Percentiles rank a stretch among this genome's conserved stretches.
phyloP scores from a whole-genome alignment of 2,113 vertebrate genomes.

The Apistogramma diplotaenia region DNA sequence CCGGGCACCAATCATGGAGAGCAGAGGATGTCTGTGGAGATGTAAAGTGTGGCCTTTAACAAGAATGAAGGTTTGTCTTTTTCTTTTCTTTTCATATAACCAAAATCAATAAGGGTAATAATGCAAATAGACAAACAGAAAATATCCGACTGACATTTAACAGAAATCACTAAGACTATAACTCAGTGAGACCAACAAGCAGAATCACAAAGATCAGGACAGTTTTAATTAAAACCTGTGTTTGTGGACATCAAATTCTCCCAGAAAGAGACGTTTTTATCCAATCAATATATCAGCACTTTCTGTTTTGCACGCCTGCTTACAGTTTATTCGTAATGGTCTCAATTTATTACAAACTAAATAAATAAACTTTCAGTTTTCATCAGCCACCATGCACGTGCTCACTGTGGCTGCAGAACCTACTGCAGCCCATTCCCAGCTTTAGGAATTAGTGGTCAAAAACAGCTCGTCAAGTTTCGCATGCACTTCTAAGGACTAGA shows the following conservation, averaged over 20 bases:
- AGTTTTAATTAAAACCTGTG: background rate
- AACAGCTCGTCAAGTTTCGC: background rate
- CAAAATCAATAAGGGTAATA: conserved; percentile 1
- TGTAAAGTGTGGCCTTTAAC: conserved; percentile 17
- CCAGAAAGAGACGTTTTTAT: background rate
- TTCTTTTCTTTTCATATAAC: background rate
- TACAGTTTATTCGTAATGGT: background rate
- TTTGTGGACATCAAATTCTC: background rate
- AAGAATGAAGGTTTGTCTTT: background rate
- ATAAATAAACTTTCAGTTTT: background rate
- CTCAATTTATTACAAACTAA: background rate
- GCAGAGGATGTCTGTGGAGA: background rate
- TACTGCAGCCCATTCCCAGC: background rate
- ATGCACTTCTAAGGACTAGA: background rate
- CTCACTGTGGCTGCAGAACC: background rate
- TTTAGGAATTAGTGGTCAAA: background rate
- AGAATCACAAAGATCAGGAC: conserved; percentile 18
- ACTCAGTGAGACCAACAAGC: background rate
- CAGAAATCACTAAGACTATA: conserved; percentile 1
- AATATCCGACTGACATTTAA: conserved; percentile 36
- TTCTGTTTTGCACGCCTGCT: background rate
- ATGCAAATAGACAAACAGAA: background rate
- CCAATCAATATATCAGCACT: background rate
- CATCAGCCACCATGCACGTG: background rate
- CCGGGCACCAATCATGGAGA: background rate